A percentile compares a stretch with the other conserved stretches of the same genome.
phyloP scores from a whole-genome alignment of 1,140 invertebrate species.

The Stratiolaelaps scimitus region DNA sequence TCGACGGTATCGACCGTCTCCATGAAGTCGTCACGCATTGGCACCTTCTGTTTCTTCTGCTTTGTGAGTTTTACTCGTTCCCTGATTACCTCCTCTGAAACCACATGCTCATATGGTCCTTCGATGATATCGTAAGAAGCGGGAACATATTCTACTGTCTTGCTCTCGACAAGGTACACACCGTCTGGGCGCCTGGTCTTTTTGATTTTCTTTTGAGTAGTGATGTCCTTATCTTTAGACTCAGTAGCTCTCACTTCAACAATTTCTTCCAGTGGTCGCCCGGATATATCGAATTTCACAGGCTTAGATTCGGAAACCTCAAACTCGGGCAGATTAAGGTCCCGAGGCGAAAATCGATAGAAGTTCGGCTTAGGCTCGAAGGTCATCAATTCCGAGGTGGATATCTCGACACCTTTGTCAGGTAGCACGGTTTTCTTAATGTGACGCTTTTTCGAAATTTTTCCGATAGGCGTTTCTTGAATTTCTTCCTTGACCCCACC shows the following conservation, averaged over 20 bases:
- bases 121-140: not conserved
- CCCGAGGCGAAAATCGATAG: not conserved
- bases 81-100: not conserved
- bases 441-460: not conserved
- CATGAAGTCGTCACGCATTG: not conserved
- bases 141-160: not conserved
- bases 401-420: constrained; percentile 3
- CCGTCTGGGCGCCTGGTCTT: not conserved
- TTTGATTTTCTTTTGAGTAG: not conserved
- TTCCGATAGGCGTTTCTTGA: not conserved
- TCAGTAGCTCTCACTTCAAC: not conserved
- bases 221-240: constrained; percentile 13
- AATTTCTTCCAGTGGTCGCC: not conserved
- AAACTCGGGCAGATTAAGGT: not conserved
- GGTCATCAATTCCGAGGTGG: not conserved
- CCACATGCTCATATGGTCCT: not conserved
- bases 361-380: constrained; percentile 17
- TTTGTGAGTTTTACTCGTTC: not conserved
- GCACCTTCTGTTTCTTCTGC: not conserved
- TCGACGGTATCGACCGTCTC: not conserved
- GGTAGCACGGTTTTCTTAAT: not conserved
- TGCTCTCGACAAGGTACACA: not conserved
- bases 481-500: not conserved
- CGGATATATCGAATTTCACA: too few relatives aligned
- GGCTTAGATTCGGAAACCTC: not conserved